Evolutionary conservation across 2,797 vertebrate genomes (phyloP), one percentile per base, ranked within the genome.

Genomic region (Choloepus didactylus): DNA sequence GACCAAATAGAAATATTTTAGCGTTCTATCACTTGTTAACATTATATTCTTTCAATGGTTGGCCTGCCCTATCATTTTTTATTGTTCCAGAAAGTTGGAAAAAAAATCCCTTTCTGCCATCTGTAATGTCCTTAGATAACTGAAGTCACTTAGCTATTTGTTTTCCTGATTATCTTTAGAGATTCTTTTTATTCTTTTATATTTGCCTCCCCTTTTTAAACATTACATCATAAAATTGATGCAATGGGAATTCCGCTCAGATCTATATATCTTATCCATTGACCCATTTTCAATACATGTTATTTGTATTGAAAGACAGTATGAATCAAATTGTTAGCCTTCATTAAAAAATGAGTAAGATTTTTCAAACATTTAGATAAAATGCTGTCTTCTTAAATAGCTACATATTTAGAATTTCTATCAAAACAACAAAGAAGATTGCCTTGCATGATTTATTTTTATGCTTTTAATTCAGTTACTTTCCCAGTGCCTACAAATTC

Each of bases 1-100:
- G 46, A 73, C 54, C 9, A 81, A 94, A 95, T 84, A 92, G 95
- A 93, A 95, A 95, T 95, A 96, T 84, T 95, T 88, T 91, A 92
- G 60, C 89, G 66, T 96, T 95, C 75, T 84, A 46, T 95, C 66
- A 77, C 49, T 82, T 93, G 25, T 89, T 82, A 92, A 51, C 56
- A 81, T 80, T 90, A 56, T 60, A 72, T 56, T 84, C 56, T 84
- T 92, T 87, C 67, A 94, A 84, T 1, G 56, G 12, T 27, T 64
- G 70, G 6, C 12, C 82, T 66, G 35, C n/a, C 11, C 38, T 41
- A 41, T 92, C 11, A 83, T 38, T 92, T 89, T 85, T 54, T 81
- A 64, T 81, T 60, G 5, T 38, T 81, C 41, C 46, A 80, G 76
- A 35, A 46, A 92, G 66, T 59, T 91, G 82, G 51, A 15, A 56